phyloP scores from a whole-genome alignment of 1,140 invertebrate genomes.

The Ceratina calcarata region DNA sequence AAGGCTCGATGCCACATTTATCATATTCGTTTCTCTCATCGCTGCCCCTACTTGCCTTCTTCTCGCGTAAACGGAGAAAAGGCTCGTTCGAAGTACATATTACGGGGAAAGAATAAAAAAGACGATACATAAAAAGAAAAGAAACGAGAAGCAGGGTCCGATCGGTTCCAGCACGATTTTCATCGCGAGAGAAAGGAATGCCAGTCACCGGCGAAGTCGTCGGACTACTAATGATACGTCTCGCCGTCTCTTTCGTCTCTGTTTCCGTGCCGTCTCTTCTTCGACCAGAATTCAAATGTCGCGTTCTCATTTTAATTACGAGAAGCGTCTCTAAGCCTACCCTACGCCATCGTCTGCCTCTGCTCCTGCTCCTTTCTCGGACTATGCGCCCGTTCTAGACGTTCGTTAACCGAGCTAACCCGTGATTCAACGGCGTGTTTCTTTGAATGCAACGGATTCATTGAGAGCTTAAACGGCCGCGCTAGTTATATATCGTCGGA shows the following conservation, averaged over 20 bases:
- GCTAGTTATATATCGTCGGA: conserved; percentile 29
- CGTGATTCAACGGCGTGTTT: conserved; percentile 38
- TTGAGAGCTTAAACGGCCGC: conserved; percentile 45
- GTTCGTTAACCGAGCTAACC: conserved; percentile 2
- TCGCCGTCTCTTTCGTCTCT: background rate
- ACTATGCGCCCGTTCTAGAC: background rate
- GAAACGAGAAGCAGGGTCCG: conserved; percentile 2
- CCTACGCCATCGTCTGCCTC: conserved; percentile 1
- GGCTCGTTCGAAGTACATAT: conserved; percentile 20
- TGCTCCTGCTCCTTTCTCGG: background rate
- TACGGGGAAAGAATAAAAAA: background rate
- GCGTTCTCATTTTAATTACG: conserved; percentile 59
- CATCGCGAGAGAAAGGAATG: conserved; percentile 50
- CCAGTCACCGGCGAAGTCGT: conserved; percentile 53
- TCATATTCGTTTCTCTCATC: conserved; percentile 38
- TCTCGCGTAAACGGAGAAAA: too few species aligned
- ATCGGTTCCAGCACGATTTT: conserved; percentile 39
- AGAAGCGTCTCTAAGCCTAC: conserved; percentile 33
- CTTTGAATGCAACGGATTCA: conserved; percentile 56
- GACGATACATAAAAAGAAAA: background rate
- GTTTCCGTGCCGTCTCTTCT: conserved; percentile 15
- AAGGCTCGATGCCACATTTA: background rate
- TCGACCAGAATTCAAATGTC: conserved; percentile 53
- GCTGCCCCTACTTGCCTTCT: background rate
- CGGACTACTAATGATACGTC: conserved; percentile 60